phyloP scores from a whole-genome alignment of 2,113 vertebrate genomes.

The Picathartes gymnocephalus region DNA sequence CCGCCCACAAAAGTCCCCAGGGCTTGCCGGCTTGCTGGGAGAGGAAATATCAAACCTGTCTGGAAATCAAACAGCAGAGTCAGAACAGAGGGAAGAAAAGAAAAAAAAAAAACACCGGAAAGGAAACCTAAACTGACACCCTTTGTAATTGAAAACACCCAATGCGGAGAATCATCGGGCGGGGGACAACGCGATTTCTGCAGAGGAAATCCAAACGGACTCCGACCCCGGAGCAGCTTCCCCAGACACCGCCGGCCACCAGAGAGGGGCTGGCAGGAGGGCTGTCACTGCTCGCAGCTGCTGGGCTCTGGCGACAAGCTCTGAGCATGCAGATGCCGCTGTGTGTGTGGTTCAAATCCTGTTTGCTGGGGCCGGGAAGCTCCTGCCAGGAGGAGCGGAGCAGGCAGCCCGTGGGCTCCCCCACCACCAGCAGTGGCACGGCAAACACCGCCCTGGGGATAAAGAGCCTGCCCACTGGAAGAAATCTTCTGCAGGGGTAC shows the following conservation, averaged over 20 bases:
- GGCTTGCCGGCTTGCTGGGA: not conserved
- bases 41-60: not conserved
- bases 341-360: not conserved
- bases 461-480: not conserved
- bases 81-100: not conserved
- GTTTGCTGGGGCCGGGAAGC: not conserved
- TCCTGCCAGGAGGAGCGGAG: accelerated
- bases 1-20: not conserved
- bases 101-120: not conserved
- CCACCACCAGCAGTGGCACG: not conserved
- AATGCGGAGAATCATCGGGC: not conserved
- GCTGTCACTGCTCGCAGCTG: not conserved
- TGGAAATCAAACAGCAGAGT: constrained; percentile 8
- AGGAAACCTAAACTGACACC: not conserved
- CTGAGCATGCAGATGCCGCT: not conserved
- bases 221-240: not conserved
- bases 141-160: not conserved
- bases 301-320: not conserved
- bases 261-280: not conserved
- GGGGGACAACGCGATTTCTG: not conserved
- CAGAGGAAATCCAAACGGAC: not conserved
- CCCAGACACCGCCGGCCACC: not conserved
- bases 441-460: not conserved
- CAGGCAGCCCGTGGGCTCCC: not conserved
- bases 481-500: not conserved